A percentile compares a stretch with the other conserved stretches of the same genome.
Conservation (phyloP, 2,113 vertebrate species). For the Protobothrops flavoviridis region DNA sequence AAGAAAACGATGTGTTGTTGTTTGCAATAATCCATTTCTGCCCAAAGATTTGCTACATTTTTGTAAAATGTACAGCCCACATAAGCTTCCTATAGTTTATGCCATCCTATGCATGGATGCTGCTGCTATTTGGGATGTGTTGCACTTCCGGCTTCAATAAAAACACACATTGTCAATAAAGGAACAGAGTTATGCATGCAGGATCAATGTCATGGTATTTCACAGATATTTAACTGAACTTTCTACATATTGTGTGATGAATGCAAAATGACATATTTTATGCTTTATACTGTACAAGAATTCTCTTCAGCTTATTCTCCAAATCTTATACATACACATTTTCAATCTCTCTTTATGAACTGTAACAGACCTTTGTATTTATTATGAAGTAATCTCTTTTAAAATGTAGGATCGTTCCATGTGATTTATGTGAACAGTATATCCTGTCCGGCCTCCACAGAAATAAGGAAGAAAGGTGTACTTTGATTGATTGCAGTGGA, state of each 20-base stretch:
- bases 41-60: neutral
- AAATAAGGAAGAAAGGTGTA: neutral
- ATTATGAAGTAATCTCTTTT: neutral
- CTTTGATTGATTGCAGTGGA: conserved; percentile 4
- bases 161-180: neutral
- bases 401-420: neutral
- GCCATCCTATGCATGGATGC: neutral
- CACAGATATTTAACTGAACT: neutral
- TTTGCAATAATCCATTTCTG: neutral
- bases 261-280: neutral
- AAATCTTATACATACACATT: neutral
- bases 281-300: too few relatives aligned
- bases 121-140: neutral
- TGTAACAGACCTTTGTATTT: neutral
- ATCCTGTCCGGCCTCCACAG: conserved; percentile 11
- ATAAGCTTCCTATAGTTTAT: neutral
- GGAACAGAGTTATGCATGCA: neutral
- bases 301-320: neutral
- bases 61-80: neutral
- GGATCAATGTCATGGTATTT: neutral
- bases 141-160: neutral
- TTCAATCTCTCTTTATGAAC: neutral
- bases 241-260: neutral
- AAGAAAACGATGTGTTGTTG: neutral
- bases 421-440: neutral